These are phyloP conservation scores for Crypturellus undulatus DNA, from an alignment of 2,113 vertebrate genomes.

Conservation along the genomic window DNA sequence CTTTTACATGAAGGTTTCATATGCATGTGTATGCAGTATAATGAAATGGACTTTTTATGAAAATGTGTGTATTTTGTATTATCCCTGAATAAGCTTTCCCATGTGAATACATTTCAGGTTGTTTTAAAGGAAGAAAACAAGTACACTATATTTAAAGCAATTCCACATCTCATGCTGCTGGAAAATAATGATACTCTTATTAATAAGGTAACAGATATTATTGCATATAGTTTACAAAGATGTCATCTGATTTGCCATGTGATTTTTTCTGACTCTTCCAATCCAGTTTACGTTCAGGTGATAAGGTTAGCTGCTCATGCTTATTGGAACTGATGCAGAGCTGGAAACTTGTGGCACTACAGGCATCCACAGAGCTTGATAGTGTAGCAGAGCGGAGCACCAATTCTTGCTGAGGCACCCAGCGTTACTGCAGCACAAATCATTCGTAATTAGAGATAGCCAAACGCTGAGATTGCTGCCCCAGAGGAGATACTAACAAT, in stretches of 20 bases:
- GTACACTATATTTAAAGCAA: not conserved
- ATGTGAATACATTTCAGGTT: not conserved
- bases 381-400: not conserved
- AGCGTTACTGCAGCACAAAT: not conserved
- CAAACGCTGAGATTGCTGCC: not conserved
- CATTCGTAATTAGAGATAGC: not conserved
- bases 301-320: not conserved
- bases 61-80: constrained; percentile 44
- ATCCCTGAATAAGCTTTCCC: not conserved
- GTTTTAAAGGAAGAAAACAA: not conserved
- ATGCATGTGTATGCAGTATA: constrained; percentile 21
- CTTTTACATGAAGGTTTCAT: constrained; percentile 1
- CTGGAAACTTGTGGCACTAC: not conserved
- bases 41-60: constrained; percentile 12
- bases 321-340: not conserved
- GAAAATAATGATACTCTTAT: not conserved
- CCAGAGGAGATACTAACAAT: not conserved
- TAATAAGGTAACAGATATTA: not conserved
- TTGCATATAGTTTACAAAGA: not conserved
- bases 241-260: not conserved
- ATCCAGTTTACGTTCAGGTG: not conserved
- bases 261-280: not conserved
- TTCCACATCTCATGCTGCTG: accelerated
- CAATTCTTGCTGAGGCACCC: not conserved
- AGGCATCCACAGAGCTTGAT: not conserved